Percentiles rank a stretch among this genome's conserved stretches.
These are phyloP conservation scores for Adoxophyes honmai DNA, from an alignment of 1,140 invertebrate species.

Conservation along the genomic window DNA sequence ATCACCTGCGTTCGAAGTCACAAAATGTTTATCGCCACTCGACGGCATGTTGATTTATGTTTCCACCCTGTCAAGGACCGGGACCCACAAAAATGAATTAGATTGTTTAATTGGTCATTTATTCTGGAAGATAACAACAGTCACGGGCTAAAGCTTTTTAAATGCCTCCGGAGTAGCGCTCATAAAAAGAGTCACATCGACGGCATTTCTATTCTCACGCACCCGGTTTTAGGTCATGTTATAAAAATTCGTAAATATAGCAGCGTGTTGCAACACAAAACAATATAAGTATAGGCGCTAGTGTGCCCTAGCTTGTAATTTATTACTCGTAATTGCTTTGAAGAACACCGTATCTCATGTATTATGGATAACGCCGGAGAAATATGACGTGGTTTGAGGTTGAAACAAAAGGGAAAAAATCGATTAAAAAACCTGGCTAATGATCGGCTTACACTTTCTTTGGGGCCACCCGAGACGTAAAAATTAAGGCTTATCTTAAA, in stretches of 20 bases:
- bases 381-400: conserved; percentile 63
- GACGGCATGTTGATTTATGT: conserved; percentile 73
- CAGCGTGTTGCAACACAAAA: background rate
- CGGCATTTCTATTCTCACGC: background rate
- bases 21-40: conserved; percentile 75
- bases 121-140: conserved; percentile 67
- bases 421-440: conserved; percentile 55
- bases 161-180: conserved; percentile 50
- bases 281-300: conserved; percentile 51
- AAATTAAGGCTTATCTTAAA: conserved; percentile 75
- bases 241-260: conserved; percentile 2
- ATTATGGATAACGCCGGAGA: conserved; percentile 66
- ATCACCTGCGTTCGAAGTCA: conserved; percentile 73
- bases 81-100: conserved; percentile 63
- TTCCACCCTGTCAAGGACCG: conserved; percentile 55
- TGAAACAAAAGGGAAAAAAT: conserved; percentile 66
- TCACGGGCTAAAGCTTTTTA: conserved; percentile 41
- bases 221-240: background rate
- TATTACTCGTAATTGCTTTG: conserved; percentile 72
- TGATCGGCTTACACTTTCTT: conserved; percentile 61
- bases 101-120: conserved; percentile 75
- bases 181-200: conserved; percentile 37
- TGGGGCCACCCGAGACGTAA: conserved; percentile 69
- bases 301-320: conserved; percentile 66
- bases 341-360: conserved; percentile 56